phyloP scores from a whole-genome alignment of 2,888 invertebrate species.

The Caenorhabditis afra region DNA sequence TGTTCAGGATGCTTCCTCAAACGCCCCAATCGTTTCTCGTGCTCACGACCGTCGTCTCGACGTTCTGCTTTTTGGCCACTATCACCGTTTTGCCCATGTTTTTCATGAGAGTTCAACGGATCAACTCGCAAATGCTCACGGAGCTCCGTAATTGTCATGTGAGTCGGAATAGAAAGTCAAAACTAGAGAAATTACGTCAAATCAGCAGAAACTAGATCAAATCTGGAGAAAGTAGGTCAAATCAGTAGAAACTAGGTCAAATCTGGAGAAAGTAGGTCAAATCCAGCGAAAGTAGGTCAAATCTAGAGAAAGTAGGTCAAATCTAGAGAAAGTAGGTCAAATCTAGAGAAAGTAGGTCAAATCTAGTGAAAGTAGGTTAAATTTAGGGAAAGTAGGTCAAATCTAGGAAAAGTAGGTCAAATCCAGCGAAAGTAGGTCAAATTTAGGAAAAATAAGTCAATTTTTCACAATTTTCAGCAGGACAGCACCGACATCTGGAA shows the following conservation, averaged over 20 bases:
- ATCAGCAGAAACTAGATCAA: too few species aligned
- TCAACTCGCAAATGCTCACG: constrained; percentile 65
- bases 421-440: neutral
- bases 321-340: too few species aligned
- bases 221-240: neutral
- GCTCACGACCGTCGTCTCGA: constrained; percentile 65
- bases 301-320: neutral
- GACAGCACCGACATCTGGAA: constrained; percentile 63
- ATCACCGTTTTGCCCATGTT: constrained; percentile 66
- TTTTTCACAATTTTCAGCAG: constrained; percentile 63
- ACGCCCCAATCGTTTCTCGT: constrained; percentile 42
- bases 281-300: too few species aligned
- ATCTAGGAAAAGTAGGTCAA: too few species aligned
- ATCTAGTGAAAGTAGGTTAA: too few species aligned
- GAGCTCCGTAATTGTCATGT: constrained; percentile 71
- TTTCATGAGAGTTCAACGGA: constrained; percentile 65
- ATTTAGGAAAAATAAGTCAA: neutral
- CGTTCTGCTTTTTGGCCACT: constrained; percentile 58
- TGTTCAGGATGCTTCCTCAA: constrained; percentile 49
- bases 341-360: too few species aligned
- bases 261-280: neutral
- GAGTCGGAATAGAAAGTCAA: neutral
- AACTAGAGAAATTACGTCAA: neutral
- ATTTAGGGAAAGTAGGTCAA: too few species aligned
- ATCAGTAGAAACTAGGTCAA: neutral